Evolutionary conservation across 2,888 invertebrate species (phyloP).

Genomic region (Morinoia aosen): DNA sequence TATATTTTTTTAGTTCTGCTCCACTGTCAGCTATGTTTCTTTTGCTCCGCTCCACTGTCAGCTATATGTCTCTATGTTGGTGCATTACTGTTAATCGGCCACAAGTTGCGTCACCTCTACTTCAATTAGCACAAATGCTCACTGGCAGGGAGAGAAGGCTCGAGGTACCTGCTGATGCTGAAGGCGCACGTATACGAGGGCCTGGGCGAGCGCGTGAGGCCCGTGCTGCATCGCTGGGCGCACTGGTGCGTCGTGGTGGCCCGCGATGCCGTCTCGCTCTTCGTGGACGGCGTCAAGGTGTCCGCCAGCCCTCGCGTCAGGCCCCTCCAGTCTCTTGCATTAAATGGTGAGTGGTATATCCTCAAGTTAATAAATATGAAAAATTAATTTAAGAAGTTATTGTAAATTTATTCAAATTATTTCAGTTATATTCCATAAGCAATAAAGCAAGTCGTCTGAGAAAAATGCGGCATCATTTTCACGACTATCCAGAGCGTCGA

Average conservation of each 20-base stretch:
- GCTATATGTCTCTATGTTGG: background rate
- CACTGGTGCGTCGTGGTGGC: conserved; percentile 37
- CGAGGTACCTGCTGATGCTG: background rate
- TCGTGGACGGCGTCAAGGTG: background rate
- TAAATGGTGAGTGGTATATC: background rate
- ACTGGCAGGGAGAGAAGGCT: background rate
- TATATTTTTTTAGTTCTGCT: too few relatives aligned
- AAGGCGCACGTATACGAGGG: background rate
- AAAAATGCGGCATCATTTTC: background rate
- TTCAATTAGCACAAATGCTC: background rate
- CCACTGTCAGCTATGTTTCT: too few relatives aligned
- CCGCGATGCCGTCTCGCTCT: background rate
- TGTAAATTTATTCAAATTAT: background rate
- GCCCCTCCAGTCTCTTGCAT: background rate
- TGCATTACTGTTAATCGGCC: background rate
- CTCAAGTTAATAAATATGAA: background rate
- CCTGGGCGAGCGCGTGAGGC: background rate
- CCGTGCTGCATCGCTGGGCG: background rate
- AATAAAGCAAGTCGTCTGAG: background rate
- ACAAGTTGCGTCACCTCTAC: background rate
- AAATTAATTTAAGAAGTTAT: background rate
- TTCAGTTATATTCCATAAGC: background rate
- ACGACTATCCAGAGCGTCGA: background rate
- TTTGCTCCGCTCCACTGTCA: too few relatives aligned
- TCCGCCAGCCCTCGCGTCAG: background rate